Evolutionary conservation across 2,113 vertebrate genomes (phyloP), one percentile per base, ranked within the genome.

Genomic region (Cathartes aura): DNA sequence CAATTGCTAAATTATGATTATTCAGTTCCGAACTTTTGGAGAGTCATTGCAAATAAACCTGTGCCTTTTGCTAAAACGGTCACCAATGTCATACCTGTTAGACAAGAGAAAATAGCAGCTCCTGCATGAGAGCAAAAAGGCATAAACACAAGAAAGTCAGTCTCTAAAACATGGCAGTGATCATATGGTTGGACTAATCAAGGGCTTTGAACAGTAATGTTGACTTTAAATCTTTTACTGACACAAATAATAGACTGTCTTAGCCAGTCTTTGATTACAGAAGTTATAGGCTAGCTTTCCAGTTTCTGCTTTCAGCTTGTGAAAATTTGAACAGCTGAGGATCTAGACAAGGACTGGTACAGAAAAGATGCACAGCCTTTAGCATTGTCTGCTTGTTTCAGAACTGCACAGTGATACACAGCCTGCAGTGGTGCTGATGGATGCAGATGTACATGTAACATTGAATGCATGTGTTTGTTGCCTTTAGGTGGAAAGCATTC

Each of bases 391-490:
- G 55, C 42, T 53, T 73, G 30, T 38, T 90, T 64, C 76, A 38
- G 76, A 50, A 4, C 27, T 40, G 83, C 82, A 15, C 3, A 4
- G 38, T 17, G 72, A 34, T 29, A 40, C 4, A 0, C 42, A 71
- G 76, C 52, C 82, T 27, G 72, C 3, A 11, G 80, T 63, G 81
- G 80, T 63, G 81, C 72, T 59, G 55, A 29, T 59, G 68, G 86
- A 30, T 67, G 58, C 18, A 58, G 83, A 52, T 12, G 36, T 6
- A 30, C 67, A 7, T 0, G 1, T 17, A 45, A 47, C 71, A 32
- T 15, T 11, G 36, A 60, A 83, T 53, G 21, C 50, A 4, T 1
- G 3, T 0, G 0, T 58, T 75, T 60, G 32, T 71, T 89, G 82
- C 67, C 90, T 74, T 36, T 74, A 60, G 43, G 62, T 74, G 55